Evolutionary conservation across 1,140 invertebrate genomes (phyloP), one percentile per base, ranked within the genome.

Genomic region (Rhopalosiphum padi): DNA sequence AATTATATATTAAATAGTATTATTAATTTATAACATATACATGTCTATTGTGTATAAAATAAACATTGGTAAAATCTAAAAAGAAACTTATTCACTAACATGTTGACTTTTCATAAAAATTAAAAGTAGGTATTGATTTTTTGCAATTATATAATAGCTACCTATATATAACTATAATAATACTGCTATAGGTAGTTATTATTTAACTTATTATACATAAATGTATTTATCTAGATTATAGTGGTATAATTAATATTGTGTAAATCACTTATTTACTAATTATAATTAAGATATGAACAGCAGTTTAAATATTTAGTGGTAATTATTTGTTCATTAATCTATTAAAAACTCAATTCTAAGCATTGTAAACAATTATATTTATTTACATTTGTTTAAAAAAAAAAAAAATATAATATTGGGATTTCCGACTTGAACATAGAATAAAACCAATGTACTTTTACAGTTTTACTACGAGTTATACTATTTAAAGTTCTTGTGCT

Each of bases 31-130:
- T 18, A 51, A 88, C 18, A 87, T n/a, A 43, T n/a, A 87, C 37
- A 48, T n/a, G 6, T 48, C 18, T 87, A 87, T 48, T 48, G 30
- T 23, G 2, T 87, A 51, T 30, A 35, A 87, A 48, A 48, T 30
- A 48, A 86, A 30, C 30, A 87, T 43, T 25, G 43, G 23, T 85
- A 85, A 85, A 41, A 15, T 4, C 41, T 85, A 43, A 43, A 18
- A 85, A 85, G 7, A 23, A 86, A 86, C 25, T 86, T 46, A 46
- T 86, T 18, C 30, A 46, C 25, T 46, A 86, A 43, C 4, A 43
- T 86, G 25, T 86, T 86, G 25, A 86, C 85, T 86, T 86, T 86
- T 41, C 23, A 86, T 86, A 86, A 23, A 85, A 85, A 41, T 41
- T 85, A 41, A 43, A 43, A 46, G 9, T 46, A n/a, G 60, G 0